These are phyloP conservation scores for Calyptommatus sinebrachiatus DNA, from an alignment of 2,113 vertebrate genomes.

Conservation along the genomic window DNA sequence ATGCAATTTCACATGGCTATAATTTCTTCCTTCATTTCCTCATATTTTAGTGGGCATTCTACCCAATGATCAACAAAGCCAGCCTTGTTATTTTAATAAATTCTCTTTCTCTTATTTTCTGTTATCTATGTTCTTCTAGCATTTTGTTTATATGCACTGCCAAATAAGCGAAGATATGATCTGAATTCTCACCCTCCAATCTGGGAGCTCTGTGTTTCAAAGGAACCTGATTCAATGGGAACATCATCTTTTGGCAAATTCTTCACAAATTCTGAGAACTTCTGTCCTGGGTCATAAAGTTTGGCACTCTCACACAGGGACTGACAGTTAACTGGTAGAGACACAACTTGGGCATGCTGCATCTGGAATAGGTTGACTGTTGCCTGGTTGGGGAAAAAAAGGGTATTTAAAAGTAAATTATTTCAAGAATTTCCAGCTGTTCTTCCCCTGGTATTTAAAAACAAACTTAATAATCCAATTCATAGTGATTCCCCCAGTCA, in stretches of 20 bases:
- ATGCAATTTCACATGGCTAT: background rate
- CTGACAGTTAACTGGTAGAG: conserved; percentile 87
- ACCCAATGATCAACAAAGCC: background rate
- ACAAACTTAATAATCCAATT: background rate
- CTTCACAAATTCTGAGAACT: conserved; percentile 89
- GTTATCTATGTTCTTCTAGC: conserved; percentile 1
- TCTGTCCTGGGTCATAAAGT: conserved; percentile 91
- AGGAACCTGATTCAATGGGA: conserved; percentile 73
- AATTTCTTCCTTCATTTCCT: conserved; percentile 1
- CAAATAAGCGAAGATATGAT: conserved; percentile 18
- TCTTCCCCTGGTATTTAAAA: background rate
- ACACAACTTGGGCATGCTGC: conserved; percentile 89
- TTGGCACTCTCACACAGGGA: conserved; percentile 91
- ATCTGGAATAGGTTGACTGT: conserved; percentile 97
- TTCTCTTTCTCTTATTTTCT: conserved; percentile 13
- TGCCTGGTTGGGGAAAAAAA: conserved; percentile 72
- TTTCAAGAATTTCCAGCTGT: background rate
- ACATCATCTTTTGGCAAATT: conserved; percentile 77
- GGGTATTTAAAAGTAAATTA: conserved; percentile 13
- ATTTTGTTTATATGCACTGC: background rate
- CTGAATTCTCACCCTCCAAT: conserved; percentile 79
- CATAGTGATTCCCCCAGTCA: too few relatives aligned
- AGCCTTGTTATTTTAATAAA: background rate
- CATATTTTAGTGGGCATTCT: background rate
- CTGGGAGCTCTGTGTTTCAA: conserved; percentile 70